Percentiles rank a stretch among this genome's conserved stretches.
These are phyloP conservation scores for Thaumatotibia leucotreta DNA, from an alignment of 1,140 invertebrate genomes.

Conservation along the genomic window DNA sequence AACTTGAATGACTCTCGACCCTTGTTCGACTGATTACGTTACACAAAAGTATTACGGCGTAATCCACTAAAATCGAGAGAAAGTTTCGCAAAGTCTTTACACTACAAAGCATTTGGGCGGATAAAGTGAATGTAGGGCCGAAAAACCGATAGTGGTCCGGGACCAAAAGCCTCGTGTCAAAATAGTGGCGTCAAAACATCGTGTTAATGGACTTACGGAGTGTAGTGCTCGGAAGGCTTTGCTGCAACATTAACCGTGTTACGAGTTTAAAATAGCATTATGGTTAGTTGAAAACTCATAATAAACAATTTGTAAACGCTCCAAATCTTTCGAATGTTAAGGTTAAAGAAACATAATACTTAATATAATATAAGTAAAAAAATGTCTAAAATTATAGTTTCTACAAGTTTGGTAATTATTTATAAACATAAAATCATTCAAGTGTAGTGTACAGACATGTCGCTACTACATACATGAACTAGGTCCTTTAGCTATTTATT, in stretches of 20 bases:
- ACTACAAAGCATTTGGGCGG: conserved; percentile 43
- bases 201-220: conserved; percentile 51
- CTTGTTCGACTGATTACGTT: conserved; percentile 6
- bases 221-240: conserved; percentile 43
- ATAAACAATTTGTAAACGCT: background rate
- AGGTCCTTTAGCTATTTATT: too few relatives aligned
- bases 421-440: too few relatives aligned
- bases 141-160: conserved; percentile 19
- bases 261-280: conserved; percentile 29
- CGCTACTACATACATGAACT: too few relatives aligned
- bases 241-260: conserved; percentile 41
- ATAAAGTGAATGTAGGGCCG: conserved; percentile 42
- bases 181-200: conserved; percentile 54
- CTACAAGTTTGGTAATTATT: too few relatives aligned
- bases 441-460: too few relatives aligned
- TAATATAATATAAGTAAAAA: too few relatives aligned
- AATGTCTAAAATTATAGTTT: too few relatives aligned
- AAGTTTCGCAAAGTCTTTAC: conserved; percentile 33
- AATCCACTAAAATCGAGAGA: conserved; percentile 40
- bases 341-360: too few relatives aligned
- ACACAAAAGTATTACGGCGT: conserved; percentile 13
- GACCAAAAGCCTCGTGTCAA: conserved; percentile 30
- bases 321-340: background rate
- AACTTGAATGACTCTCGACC: conserved; percentile 7
- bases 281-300: background rate